Evolutionary conservation across 2,888 invertebrate species (phyloP).

Genomic region (Cheilosia urbana): DNA sequence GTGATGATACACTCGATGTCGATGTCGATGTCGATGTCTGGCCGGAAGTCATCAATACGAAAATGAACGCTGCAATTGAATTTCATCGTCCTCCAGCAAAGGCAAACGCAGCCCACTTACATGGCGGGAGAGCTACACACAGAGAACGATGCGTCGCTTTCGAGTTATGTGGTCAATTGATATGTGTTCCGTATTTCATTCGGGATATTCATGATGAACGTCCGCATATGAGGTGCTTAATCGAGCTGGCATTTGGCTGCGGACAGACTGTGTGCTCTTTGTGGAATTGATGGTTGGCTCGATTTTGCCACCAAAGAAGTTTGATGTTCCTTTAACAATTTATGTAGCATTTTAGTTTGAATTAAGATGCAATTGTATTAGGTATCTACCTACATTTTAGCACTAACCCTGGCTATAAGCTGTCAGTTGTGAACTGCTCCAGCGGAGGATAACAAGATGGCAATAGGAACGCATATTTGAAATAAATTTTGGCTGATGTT

Average conservation of each 20-base stretch:
- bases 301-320: no score
- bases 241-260: neutral
- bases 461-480: no score
- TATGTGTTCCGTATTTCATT: conserved; percentile 41
- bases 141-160: conserved; percentile 12
- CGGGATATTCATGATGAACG: conserved; percentile 51
- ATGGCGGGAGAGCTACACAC: neutral
- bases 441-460: no score
- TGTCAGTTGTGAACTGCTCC: no score
- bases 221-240: conserved; percentile 52
- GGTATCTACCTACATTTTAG: no score
- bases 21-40: neutral
- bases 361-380: no score
- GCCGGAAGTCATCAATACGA: conserved; percentile 69
- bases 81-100: conserved; percentile 48
- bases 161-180: conserved; percentile 35
- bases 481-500: no score
- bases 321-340: no score
- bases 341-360: no score
- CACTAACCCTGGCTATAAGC: no score
- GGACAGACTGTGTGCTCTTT: no score
- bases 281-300: no score
- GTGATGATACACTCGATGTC: conserved; percentile 55
- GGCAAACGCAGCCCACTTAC: conserved; percentile 29
- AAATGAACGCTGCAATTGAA: conserved; percentile 69